Base-by-base conservation (phyloP, 1,140 invertebrate species). In the Ylistrum balloti region DNA sequence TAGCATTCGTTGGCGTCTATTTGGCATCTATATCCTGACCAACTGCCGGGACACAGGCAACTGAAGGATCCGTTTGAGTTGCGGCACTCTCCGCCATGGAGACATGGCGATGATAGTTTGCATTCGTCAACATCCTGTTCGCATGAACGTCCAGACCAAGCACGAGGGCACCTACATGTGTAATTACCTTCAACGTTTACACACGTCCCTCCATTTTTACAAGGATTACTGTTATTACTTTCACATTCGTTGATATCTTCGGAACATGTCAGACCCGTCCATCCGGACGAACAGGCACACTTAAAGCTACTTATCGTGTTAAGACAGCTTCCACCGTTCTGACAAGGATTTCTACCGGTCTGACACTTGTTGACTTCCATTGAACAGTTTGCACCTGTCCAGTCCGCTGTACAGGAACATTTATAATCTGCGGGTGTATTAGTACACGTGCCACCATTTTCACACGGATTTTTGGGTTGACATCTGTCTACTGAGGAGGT, bases 1-100 rank as follows among this genome's bases (percentile, higher is more conserved):
- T 87, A n/a, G 28, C 92, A 92, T 91, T 92, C 92, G 74, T 92
- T 86, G 11, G 89, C 41, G 33, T 91, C 92, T 32, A 28, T 22
- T 45, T 90, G 88, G 56, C 92, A 92, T 32, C 10, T 86, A 7
- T 85, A 28, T 17, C 92, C 92, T 7, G 87, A 38, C 87, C 87
- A 90, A 48, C 74, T 88, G 7, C 17, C 15, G 13, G 33, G 15
- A 48, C 90, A 90, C 32, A 33, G 17, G 88, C 90, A 90, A 15
- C 17, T 33, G 38, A 56, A 90, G n/a, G 33, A 86, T 86, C 22
- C 48, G 56, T 20, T 90, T 88, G 33, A 91, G 13, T 41, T 86
- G 22, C n/a, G 90, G 89, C 9, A 86, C 41, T 33, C 45, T 28
- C 85, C 35, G 33, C 33, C 87, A 48, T 88, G 34, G 28, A 41